A percentile compares a stretch with the other conserved stretches of the same genome.
Conservation (phyloP, 2,797 vertebrate genomes). For the Schizopygopsis malacanthus region DNA sequence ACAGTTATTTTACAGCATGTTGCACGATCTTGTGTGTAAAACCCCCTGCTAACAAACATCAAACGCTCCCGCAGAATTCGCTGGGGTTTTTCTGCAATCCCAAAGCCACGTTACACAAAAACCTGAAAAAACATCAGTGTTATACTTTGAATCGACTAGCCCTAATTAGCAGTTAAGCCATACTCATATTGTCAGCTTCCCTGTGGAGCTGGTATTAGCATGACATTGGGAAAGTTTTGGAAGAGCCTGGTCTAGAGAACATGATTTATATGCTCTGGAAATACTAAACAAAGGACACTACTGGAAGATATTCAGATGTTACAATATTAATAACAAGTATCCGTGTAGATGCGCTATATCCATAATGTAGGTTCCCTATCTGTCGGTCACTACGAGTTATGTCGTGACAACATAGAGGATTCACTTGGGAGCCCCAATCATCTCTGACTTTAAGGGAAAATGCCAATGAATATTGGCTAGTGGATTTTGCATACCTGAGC, state of each 20-base stretch:
- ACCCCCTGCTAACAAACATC: slow-evolving; percentile 16
- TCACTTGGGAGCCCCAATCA: too few species aligned
- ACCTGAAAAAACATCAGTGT: slow-evolving; percentile 39
- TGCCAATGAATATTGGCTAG: too few species aligned
- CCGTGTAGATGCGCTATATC: slow-evolving; percentile 26
- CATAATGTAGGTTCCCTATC: slow-evolving; percentile 7
- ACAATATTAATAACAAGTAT: slow-evolving; percentile 59
- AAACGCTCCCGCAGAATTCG: neutral
- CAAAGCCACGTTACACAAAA: slow-evolving; percentile 34
- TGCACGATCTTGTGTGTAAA: neutral
- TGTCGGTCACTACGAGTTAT: too few species aligned
- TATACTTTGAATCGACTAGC: slow-evolving; percentile 31
- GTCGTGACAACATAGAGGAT: fast-evolving
- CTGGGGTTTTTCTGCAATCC: slow-evolving; percentile 11
- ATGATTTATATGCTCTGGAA: slow-evolving; percentile 51
- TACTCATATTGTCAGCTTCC: slow-evolving; percentile 50
- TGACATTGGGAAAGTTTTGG: slow-evolving; percentile 50
- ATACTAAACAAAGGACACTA: slow-evolving; percentile 25
- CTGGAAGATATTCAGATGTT: slow-evolving; percentile 52
- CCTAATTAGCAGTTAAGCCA: slow-evolving; percentile 45
- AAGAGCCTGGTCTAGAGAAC: slow-evolving; percentile 19
- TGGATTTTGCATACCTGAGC: too few species aligned
- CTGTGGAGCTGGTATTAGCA: slow-evolving; percentile 55
- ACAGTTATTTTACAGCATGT: neutral
- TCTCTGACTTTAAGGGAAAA: too few species aligned